These are phyloP conservation scores for Zelleria hepariella DNA, from an alignment of 2,888 invertebrate species.

Conservation along the genomic window DNA sequence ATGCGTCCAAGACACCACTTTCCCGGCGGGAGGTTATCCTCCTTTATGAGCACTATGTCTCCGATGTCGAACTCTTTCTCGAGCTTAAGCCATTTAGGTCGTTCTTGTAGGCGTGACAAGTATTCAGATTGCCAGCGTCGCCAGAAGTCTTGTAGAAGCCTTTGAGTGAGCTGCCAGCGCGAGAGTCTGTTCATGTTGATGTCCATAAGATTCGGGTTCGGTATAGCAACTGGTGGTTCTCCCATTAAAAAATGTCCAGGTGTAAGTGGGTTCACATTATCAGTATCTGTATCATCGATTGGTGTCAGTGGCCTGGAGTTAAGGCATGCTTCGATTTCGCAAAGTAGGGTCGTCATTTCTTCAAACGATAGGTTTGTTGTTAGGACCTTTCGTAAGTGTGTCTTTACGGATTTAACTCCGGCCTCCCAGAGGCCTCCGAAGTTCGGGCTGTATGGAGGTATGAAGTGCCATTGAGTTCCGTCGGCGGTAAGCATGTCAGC, in stretches of 20 bases:
- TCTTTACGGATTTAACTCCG: constrained; percentile 17
- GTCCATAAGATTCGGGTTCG: neutral
- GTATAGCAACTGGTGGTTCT: constrained; percentile 12
- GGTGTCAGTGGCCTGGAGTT: constrained; percentile 5
- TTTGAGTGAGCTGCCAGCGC: constrained; percentile 17
- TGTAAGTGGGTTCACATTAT: constrained; percentile 8
- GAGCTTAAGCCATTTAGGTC: constrained; percentile 15
- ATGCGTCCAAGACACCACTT: constrained; percentile 19
- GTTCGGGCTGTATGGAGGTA: constrained; percentile 15
- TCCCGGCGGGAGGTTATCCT: constrained; percentile 17
- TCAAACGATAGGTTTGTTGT: constrained; percentile 13
- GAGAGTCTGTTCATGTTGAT: constrained; percentile 9
- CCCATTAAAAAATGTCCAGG: constrained; percentile 19
- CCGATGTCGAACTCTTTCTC: constrained; percentile 11
- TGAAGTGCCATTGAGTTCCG: constrained; percentile 20
- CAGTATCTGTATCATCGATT: neutral
- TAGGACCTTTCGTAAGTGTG: constrained; percentile 14
- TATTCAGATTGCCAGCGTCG: constrained; percentile 18
- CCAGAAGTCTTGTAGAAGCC: constrained; percentile 17
- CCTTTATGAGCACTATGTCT: constrained; percentile 14
- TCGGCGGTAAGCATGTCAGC: constrained; percentile 6
- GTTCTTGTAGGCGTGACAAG: constrained; percentile 14
- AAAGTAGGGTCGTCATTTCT: constrained; percentile 10
- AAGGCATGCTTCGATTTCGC: constrained; percentile 11
- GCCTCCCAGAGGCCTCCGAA: constrained; percentile 21